Percentiles rank a stretch among this genome's conserved stretches.
These are phyloP conservation scores for Dreissena polymorpha DNA, from an alignment of 1,140 invertebrate species.

Conservation along the genomic window DNA sequence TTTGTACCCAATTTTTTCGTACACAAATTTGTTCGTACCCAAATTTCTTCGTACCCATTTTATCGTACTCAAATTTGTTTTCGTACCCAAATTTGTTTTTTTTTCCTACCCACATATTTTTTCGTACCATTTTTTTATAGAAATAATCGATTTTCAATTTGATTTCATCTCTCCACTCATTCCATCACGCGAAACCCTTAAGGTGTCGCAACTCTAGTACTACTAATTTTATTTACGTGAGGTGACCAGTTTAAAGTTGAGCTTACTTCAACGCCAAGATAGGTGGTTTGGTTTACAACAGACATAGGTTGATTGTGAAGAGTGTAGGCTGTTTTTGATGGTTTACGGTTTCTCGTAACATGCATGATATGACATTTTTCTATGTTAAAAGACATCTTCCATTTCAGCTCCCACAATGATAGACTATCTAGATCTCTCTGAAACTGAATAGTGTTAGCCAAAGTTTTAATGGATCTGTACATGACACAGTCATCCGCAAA, in stretches of 20 bases:
- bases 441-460: background rate
- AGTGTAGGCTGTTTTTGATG: background rate
- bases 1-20: too few species aligned
- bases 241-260: slow-evolving; percentile 1
- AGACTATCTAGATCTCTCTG: slow-evolving; percentile 15
- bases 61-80: too few species aligned
- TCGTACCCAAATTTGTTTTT: too few species aligned
- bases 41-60: too few species aligned
- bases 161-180: too few species aligned
- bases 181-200: too few species aligned
- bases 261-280: slow-evolving; percentile 2
- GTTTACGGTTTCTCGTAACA: background rate
- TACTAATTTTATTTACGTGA: slow-evolving; percentile 2
- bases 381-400: slow-evolving; percentile 12
- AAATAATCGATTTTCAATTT: too few species aligned
- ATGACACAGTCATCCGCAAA: slow-evolving; percentile 19
- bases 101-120: too few species aligned
- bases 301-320: background rate
- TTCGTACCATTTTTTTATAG: too few species aligned
- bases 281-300: background rate
- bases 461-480: background rate
- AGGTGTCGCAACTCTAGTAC: too few species aligned
- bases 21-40: too few species aligned
- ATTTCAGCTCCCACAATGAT: slow-evolving; percentile 15
- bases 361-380: slow-evolving; percentile 25